phyloP scores from a whole-genome alignment of 2,113 vertebrate species.

The Sterna hirundo region DNA sequence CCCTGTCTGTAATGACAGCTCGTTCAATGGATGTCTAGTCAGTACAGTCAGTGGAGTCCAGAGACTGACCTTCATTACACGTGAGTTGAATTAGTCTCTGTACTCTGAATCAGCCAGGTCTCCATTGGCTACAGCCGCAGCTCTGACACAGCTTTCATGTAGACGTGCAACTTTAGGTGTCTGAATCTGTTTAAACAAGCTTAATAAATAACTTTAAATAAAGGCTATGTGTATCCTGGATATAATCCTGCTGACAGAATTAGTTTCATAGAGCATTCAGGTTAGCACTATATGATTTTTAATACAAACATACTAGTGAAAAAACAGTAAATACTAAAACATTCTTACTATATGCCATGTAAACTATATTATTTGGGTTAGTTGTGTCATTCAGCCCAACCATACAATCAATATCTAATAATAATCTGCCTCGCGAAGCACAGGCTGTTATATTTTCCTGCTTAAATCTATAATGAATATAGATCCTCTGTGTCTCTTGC shows the following conservation, averaged over 20 bases:
- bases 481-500: neutral
- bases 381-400: neutral
- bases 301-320: neutral
- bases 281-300: neutral
- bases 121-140: neutral
- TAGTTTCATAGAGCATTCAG: neutral
- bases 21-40: neutral
- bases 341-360: neutral
- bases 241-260: neutral
- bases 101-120: neutral
- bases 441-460: neutral
- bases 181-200: neutral
- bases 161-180: neutral
- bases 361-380: neutral
- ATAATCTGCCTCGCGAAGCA: neutral
- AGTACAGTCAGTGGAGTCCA: neutral
- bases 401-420: neutral
- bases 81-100: neutral
- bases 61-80: neutral
- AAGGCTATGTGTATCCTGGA: neutral
- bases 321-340: neutral
- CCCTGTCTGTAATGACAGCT: neutral
- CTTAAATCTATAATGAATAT: neutral
- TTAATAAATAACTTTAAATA: neutral
- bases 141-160: neutral